These are phyloP conservation scores for Aphidius gifuensis DNA, from an alignment of 1,140 invertebrate species.

Conservation along the genomic window DNA sequence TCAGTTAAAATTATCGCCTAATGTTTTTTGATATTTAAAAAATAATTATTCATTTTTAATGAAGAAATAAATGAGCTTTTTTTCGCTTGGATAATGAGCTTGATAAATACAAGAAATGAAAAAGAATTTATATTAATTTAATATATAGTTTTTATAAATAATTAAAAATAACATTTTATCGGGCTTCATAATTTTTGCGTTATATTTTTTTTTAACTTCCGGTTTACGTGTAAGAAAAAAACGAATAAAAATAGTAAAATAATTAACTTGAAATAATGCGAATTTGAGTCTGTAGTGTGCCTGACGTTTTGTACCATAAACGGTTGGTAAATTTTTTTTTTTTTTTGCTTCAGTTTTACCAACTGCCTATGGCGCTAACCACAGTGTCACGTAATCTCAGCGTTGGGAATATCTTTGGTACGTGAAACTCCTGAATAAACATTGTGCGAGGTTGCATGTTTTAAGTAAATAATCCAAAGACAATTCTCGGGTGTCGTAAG, in stretches of 20 bases:
- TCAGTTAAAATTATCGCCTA: too few relatives aligned
- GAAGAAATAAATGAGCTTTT: too few relatives aligned
- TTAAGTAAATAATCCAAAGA: too few relatives aligned
- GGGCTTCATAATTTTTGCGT: conserved; percentile 48
- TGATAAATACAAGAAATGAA: too few relatives aligned
- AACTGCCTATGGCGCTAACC: conserved; percentile 9
- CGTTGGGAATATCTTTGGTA: conserved; percentile 48
- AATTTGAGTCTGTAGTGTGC: too few relatives aligned
- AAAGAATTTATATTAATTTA: too few relatives aligned
- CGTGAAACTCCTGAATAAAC: conserved; percentile 55
- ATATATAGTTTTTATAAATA: too few relatives aligned
- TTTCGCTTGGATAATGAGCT: too few relatives aligned
- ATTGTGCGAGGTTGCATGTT: conserved; percentile 31
- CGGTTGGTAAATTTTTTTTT: conserved; percentile 8
- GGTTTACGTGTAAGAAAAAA: conserved; percentile 28
- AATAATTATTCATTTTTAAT: too few relatives aligned
- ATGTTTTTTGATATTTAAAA: too few relatives aligned
- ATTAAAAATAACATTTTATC: too few relatives aligned
- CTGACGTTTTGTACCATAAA: conserved; percentile 7
- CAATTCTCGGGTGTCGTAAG: not conserved
- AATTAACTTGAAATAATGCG: too few relatives aligned
- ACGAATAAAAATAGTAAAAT: not conserved
- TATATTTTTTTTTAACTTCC: conserved; percentile 44
- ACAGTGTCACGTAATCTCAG: conserved; percentile 38
- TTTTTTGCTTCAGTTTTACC: not conserved